These are phyloP conservation scores for Anguilla obscura DNA, from an alignment of 2,797 vertebrate genomes.

Conservation along the genomic window DNA sequence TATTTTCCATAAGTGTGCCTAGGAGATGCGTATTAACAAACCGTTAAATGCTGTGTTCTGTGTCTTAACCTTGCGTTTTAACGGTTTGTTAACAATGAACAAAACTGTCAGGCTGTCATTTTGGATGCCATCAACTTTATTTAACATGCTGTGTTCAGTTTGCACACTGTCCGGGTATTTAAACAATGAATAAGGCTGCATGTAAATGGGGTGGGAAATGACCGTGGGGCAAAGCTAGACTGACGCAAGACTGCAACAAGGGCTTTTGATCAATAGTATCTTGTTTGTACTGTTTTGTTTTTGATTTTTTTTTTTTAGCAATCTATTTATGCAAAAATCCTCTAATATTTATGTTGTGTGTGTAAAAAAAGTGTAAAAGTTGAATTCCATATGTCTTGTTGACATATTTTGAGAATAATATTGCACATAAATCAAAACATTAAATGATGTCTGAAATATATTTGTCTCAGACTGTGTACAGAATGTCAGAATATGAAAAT, in stretches of 20 bases:
- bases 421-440: constrained; percentile 59
- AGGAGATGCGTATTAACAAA: constrained; percentile 31
- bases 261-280: constrained; percentile 52
- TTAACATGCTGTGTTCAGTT: constrained; percentile 27
- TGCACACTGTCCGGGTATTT: constrained; percentile 22
- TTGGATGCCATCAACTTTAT: constrained; percentile 33
- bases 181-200: constrained; percentile 28
- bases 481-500: constrained; percentile 38
- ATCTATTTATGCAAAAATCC: constrained; percentile 59
- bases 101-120: constrained; percentile 22
- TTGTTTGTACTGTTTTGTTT: constrained; percentile 29
- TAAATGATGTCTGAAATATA: constrained; percentile 56
- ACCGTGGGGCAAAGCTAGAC: constrained; percentile 25
- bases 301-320: constrained; percentile 42
- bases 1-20: constrained; percentile 32
- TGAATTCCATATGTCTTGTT: constrained; percentile 46
- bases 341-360: constrained; percentile 58
- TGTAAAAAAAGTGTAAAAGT: constrained; percentile 46
- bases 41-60: constrained; percentile 23
- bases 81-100: constrained; percentile 34
- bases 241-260: constrained; percentile 41
- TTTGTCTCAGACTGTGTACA: constrained; percentile 48
- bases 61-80: constrained; percentile 38
- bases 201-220: constrained; percentile 17
- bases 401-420: constrained; percentile 46